Evolutionary conservation across 2,113 vertebrate genomes (phyloP).

Genomic region (Cardinalis cardinalis): DNA sequence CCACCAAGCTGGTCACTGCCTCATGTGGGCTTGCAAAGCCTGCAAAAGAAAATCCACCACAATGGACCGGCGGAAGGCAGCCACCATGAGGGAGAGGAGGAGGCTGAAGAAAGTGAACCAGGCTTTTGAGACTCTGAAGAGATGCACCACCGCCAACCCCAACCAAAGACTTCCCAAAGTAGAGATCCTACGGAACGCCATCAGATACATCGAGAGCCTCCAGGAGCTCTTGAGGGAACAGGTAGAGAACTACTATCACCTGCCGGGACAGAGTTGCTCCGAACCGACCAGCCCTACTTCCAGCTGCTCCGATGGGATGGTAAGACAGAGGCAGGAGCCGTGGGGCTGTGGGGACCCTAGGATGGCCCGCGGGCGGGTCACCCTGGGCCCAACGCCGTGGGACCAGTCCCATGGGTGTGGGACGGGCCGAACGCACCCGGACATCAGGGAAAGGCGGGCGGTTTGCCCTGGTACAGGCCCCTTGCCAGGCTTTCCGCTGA

Average conservation of each 20-base stretch:
- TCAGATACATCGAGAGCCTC: slow-evolving; percentile 94
- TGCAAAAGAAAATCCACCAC: slow-evolving; percentile 93
- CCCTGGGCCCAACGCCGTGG: background rate
- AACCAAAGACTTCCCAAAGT: slow-evolving; percentile 96
- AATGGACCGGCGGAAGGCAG: slow-evolving; percentile 89
- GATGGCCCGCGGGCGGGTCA: background rate
- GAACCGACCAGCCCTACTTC: slow-evolving; percentile 90
- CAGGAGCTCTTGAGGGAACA: slow-evolving; percentile 92
- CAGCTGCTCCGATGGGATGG: slow-evolving; percentile 92
- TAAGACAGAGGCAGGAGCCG: slow-evolving; percentile 62
- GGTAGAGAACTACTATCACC: slow-evolving; percentile 89
- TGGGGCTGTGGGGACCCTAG: background rate
- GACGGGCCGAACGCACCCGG: background rate
- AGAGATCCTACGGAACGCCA: slow-evolving; percentile 96
- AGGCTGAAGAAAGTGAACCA: slow-evolving; percentile 97
- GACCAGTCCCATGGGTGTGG: background rate
- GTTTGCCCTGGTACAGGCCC: background rate
- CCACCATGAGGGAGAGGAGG: slow-evolving; percentile 95
- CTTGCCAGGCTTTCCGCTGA: background rate
- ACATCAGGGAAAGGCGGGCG: background rate
- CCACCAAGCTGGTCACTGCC: slow-evolving; percentile 92
- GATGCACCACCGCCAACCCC: slow-evolving; percentile 92
- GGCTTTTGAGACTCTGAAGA: slow-evolving; percentile 91
- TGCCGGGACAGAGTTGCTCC: slow-evolving; percentile 82
- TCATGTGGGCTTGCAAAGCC: slow-evolving; percentile 97